Evolutionary conservation across 2,888 invertebrate genomes (phyloP), one percentile per base, ranked within the genome.

Genomic region (Chrysina gloriosa): DNA sequence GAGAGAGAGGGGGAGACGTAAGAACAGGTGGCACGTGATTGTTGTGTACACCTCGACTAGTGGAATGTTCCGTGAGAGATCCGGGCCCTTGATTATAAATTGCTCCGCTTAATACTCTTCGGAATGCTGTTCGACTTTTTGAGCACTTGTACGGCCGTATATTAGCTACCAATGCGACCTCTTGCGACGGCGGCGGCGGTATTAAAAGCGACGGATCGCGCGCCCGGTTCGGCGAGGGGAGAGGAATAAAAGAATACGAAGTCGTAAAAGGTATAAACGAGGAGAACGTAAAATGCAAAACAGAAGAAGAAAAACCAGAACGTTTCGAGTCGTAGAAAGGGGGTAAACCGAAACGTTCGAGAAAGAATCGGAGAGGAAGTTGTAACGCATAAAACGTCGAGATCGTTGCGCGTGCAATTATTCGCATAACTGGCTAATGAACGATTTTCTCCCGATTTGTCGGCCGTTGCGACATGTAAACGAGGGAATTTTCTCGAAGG

Each of bases 41-140:
- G 39, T 61, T 61, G 39, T 58, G 58, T 31, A 65, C 56, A 58
- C 34, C 58, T 21, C 25, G 54, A 66, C 66, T 66, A 66, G 45
- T 52, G 67, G 67, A 68, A 68, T 68, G 67, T 63, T 63, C 61
- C 63, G 63, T 66, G 58, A 61, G 52, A 68, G 67, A 68, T 68
- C 52, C 65, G 52, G 48, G 65, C 56, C 54, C 65, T 67, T 68
- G 70, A 76, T 77, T 77, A 77, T 73, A 77, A 77, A 77, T 77
- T 77, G 77, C 77, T 77, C 78, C 75, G 78, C 75, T 77, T 78
- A 78, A 78, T 77, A 77, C 78, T 75, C 73, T 50, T 65, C 68
- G 77, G 78, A 78, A 78, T 78, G 78, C 76, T 71, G 77, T 75
- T 72, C 72, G 73, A 73, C 70, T 71, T 70, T 72, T 71, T 67